Conservation (phyloP, 2,797 vertebrate genomes). For the Megaceryle alcyon region DNA sequence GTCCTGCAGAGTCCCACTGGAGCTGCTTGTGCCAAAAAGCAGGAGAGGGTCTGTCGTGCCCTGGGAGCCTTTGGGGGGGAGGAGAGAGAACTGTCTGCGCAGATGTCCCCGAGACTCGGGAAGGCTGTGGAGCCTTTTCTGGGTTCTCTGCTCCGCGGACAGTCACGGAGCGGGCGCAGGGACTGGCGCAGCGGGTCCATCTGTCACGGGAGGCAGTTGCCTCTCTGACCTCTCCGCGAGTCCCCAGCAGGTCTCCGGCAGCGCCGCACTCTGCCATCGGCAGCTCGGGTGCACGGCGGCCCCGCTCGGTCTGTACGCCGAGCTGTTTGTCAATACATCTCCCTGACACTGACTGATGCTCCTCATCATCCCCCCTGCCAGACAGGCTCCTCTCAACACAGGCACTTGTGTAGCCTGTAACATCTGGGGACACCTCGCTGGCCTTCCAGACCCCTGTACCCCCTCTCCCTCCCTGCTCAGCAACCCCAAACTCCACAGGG, state of each 20-base stretch:
- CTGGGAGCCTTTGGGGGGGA: accelerated
- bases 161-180: background rate
- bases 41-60: background rate
- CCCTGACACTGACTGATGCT: accelerated
- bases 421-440: accelerated
- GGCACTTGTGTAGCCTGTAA: accelerated
- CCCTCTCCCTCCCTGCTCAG: background rate
- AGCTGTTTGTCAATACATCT: background rate
- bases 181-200: accelerated
- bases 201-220: accelerated
- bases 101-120: accelerated
- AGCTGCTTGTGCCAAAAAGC: background rate
- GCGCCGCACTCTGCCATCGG: accelerated
- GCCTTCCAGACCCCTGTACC: background rate
- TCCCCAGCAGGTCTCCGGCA: background rate
- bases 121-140: background rate
- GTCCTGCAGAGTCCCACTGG: background rate
- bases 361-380: background rate
- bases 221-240: background rate
- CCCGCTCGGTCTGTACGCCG: accelerated
- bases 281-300: accelerated
- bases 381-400: background rate
- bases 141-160: background rate
- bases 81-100: background rate
- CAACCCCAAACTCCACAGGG: accelerated